Base-by-base conservation (phyloP, 2,888 invertebrate genomes). In the Tipula confusa region DNA sequence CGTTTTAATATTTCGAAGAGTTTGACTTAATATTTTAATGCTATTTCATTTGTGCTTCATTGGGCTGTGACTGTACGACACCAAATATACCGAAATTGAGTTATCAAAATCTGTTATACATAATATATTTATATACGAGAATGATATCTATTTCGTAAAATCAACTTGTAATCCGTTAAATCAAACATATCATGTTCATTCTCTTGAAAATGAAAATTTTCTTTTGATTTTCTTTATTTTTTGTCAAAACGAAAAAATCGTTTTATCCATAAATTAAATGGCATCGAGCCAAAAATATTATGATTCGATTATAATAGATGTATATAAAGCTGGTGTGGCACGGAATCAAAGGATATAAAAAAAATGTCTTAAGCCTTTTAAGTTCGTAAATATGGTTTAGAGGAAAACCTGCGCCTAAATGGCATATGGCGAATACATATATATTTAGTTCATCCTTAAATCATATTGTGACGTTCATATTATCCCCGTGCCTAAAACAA, bases 21-120 rank as follows among this genome's bases (percentile, higher is more conserved):
- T 64, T 64, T 24, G 64, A 64, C 64, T 64, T 64, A 64, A 64
- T 64, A 64, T 24, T 64, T 64, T 64, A 64, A 64, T 64, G 64
- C 24, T 64, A 24, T 11, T 64, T 24, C 64, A n/a, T 64, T 64
- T 64, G 64, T 24, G 24, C 13, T 64, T 11, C 64, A 64, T 64
- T 64, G 24, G 9, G 13, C n/a, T 64, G 64, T 11, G 64, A 64
- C 64, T 64, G 2, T 43, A 43, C n/a, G 3, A 36, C 11, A 7
- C 9, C n/a, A 36, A 4, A 43, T 43, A n/a, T 15, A 43, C 43
- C 15, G 5, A 43, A n/a, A 43, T 64, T 64, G 64, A 64, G 64
- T 64, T 64, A 7, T 64, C 11, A 64, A 64, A 64, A 64, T 7
- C 24, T 64, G 24, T 9, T 64, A 24, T 43, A 43, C 9, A 3